phyloP scores from a whole-genome alignment of 2,797 vertebrate genomes.

The Pipistrellus pygmaeus region DNA sequence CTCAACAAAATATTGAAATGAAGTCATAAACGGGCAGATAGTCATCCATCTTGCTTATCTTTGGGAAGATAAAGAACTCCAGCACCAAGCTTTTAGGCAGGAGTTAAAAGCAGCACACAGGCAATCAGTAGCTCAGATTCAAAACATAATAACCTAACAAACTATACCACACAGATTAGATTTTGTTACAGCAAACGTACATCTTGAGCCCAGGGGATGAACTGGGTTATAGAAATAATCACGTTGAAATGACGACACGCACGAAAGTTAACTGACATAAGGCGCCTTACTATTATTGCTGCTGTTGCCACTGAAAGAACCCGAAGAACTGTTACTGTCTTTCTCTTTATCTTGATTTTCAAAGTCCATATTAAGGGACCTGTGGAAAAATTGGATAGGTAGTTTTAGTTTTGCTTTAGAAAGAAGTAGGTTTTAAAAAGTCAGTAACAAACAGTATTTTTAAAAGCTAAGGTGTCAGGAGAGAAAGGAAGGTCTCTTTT shows the following conservation, averaged over 20 bases:
- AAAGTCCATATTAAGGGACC: slow-evolving; percentile 99
- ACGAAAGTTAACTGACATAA: slow-evolving; percentile 24
- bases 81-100: neutral
- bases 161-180: neutral
- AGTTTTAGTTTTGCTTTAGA: slow-evolving; percentile 58
- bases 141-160: slow-evolving; percentile 27
- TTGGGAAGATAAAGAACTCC: neutral
- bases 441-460: neutral
- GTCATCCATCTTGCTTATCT: neutral
- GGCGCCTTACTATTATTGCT: slow-evolving; percentile 97
- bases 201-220: neutral
- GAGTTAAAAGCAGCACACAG: slow-evolving; percentile 25
- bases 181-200: neutral
- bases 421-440: slow-evolving; percentile 24
- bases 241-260: neutral
- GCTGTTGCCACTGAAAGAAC: slow-evolving; percentile 95
- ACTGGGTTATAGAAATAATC: neutral
- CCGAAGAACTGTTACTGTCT: slow-evolving; percentile 91
- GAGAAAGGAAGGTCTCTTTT: neutral
- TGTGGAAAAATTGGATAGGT: slow-evolving; percentile 80
- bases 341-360: slow-evolving; percentile 99
- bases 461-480: neutral
- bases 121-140: neutral
- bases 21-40: neutral
- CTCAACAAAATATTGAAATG: slow-evolving; percentile 1